Conservation (phyloP, 2,888 invertebrate species). For the Protonemura montana region DNA sequence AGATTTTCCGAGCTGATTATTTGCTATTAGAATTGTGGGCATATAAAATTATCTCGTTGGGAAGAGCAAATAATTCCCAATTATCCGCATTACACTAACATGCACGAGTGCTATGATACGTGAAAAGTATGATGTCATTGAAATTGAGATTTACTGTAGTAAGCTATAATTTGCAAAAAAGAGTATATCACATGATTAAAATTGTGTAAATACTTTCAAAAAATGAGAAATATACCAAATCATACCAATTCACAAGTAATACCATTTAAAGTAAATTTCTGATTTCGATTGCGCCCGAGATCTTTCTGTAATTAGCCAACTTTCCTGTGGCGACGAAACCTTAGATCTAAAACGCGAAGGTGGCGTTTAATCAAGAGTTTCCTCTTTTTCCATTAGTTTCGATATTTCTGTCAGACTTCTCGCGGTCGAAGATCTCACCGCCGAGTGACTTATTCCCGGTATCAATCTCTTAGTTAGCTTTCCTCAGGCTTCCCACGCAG, state of each 20-base stretch:
- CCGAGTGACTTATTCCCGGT: conserved; percentile 38
- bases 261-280: neutral
- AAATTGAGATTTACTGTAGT: neutral
- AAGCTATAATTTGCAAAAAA: neutral
- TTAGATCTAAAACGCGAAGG: neutral
- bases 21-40: conserved; percentile 4
- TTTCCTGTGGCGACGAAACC: neutral
- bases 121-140: neutral
- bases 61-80: neutral
- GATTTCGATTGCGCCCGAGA: neutral
- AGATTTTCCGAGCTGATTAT: neutral
- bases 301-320: neutral
- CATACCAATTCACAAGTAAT: neutral
- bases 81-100: neutral
- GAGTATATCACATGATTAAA: neutral
- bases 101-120: neutral
- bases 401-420: neutral
- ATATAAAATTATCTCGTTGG: neutral
- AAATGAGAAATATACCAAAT: neutral
- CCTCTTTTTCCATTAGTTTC: neutral
- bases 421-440: neutral
- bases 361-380: neutral
- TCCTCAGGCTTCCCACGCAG: neutral
- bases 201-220: neutral
- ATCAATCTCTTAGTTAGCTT: conserved; percentile 40